Percentiles rank a stretch among this genome's conserved stretches.
These are phyloP conservation scores for Limosa lapponica DNA, from an alignment of 2,797 vertebrate species.

Conservation along the genomic window DNA sequence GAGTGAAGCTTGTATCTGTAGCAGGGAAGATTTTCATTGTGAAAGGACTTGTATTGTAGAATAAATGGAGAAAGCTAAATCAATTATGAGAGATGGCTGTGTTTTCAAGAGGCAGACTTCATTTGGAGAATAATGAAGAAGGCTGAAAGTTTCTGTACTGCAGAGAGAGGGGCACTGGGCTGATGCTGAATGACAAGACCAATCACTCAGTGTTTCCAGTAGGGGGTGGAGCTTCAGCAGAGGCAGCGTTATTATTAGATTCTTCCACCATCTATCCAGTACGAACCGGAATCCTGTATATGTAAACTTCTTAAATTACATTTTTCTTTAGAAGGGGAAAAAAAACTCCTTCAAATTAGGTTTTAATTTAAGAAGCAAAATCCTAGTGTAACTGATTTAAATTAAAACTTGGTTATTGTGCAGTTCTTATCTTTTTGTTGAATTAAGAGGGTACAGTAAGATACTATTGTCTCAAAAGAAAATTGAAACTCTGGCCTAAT, in stretches of 20 bases:
- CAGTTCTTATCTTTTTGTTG: conserved; percentile 1
- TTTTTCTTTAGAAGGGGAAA: background rate
- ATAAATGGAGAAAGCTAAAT: background rate
- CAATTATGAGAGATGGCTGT: background rate
- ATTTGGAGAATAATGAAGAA: background rate
- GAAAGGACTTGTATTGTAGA: background rate
- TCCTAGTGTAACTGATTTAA: background rate
- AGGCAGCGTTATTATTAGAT: background rate
- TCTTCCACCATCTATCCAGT: background rate
- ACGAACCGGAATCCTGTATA: background rate
- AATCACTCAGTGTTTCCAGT: background rate
- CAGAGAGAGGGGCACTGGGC: background rate
- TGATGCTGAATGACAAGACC: background rate
- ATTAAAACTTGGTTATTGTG: background rate
- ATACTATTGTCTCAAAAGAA: background rate
- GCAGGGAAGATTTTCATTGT: background rate
- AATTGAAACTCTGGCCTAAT: background rate
- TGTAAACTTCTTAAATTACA: background rate
- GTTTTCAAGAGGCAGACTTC: background rate
- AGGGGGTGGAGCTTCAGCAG: background rate
- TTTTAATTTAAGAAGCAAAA: background rate
- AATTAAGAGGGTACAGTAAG: background rate
- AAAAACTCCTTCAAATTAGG: background rate
- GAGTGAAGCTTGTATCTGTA: background rate
- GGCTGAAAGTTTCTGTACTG: background rate